Percentiles rank a stretch among this genome's conserved stretches.
Evolutionary conservation across 2,888 invertebrate genomes (phyloP).

Genomic region (Gymnosoma rotundatum): DNA sequence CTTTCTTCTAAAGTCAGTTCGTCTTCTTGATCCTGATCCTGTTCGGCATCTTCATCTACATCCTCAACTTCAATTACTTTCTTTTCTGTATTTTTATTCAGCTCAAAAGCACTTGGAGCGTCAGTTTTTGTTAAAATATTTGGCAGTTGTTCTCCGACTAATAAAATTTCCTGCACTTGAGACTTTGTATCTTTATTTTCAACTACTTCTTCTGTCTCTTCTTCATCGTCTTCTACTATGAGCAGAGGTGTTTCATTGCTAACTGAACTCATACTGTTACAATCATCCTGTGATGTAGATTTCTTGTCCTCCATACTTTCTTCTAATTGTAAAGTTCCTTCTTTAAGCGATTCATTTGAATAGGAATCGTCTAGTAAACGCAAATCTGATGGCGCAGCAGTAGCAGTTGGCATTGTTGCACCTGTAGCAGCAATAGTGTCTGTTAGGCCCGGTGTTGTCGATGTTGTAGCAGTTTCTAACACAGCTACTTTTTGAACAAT

Average conservation of each 20-base stretch:
- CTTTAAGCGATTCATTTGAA: constrained; percentile 74
- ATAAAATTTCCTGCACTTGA: constrained; percentile 7
- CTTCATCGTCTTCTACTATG: constrained; percentile 73
- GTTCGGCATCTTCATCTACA: constrained; percentile 39
- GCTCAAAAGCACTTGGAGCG: not conserved
- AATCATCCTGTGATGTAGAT: constrained; percentile 71
- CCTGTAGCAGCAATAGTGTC: not conserved
- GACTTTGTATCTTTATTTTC: constrained; percentile 48
- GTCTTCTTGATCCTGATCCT: constrained; percentile 58
- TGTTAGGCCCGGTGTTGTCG: constrained; percentile 10
- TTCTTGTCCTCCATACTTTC: constrained; percentile 74
- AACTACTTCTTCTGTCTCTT: constrained; percentile 39
- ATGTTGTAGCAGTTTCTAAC: constrained; percentile 29
- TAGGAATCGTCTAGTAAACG: constrained; percentile 54
- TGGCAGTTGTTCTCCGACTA: constrained; percentile 18
- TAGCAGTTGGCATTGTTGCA: not conserved
- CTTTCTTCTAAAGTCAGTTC: constrained; percentile 71
- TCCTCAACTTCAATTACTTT: constrained; percentile 27
- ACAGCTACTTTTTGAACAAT: constrained; percentile 79
- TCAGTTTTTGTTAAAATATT: not conserved
- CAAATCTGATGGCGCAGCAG: constrained; percentile 13
- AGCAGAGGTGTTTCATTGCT: constrained; percentile 72
- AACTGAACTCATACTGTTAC: constrained; percentile 71
- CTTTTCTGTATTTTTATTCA: not conserved
- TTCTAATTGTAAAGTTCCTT: constrained; percentile 75